Evolutionary conservation across 2,113 vertebrate species (phyloP).

Genomic region (Apteryx owenii): DNA sequence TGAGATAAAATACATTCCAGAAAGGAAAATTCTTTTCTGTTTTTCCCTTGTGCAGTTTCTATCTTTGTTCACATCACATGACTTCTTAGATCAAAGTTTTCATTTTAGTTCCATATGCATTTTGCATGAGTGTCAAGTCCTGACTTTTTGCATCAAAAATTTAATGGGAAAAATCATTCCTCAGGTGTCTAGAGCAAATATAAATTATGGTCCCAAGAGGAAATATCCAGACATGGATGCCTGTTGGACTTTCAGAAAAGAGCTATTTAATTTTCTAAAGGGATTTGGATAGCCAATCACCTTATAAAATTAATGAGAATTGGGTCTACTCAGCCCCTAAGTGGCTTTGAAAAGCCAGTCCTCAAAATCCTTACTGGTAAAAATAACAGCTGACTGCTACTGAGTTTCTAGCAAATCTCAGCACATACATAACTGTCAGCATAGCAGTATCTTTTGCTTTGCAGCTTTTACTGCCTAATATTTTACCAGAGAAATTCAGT

Average conservation of each 20-base stretch:
- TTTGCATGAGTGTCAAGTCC: slow-evolving; percentile 49
- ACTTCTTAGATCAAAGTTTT: slow-evolving; percentile 33
- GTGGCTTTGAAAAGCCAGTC: slow-evolving; percentile 45
- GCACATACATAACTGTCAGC: neutral
- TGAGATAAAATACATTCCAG: neutral
- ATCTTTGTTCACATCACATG: neutral
- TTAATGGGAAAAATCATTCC: slow-evolving; percentile 46
- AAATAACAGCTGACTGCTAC: slow-evolving; percentile 12
- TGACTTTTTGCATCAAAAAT: slow-evolving; percentile 26
- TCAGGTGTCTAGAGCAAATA: neutral
- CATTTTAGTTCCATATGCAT: slow-evolving; percentile 50
- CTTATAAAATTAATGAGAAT: slow-evolving; percentile 65
- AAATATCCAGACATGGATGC: neutral
- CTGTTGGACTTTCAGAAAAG: slow-evolving; percentile 13
- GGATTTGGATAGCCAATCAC: slow-evolving; percentile 10
- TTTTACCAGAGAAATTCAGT: neutral
- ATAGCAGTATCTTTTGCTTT: neutral
- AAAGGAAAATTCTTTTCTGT: neutral
- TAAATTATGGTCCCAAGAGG: neutral
- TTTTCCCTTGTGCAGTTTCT: neutral
- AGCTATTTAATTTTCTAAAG: slow-evolving; percentile 12
- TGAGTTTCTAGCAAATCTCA: neutral
- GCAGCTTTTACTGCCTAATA: neutral
- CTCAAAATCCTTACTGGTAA: slow-evolving; percentile 25
- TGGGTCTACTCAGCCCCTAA: slow-evolving; percentile 25